phyloP scores from a whole-genome alignment of 2,113 vertebrate genomes.

The Ammodramus savannarum region DNA sequence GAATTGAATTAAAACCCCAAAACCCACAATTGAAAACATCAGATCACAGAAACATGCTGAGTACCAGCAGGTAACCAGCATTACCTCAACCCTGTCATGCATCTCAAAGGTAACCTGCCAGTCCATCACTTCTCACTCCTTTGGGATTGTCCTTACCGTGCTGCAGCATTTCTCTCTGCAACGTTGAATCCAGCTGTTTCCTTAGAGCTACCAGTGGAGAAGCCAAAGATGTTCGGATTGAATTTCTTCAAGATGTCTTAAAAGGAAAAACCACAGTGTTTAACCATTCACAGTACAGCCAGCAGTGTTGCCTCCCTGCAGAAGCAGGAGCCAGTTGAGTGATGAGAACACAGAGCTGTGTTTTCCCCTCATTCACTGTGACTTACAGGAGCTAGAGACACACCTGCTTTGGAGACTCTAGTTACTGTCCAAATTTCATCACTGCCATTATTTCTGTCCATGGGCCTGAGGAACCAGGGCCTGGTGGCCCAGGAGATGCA shows the following conservation, averaged over 20 bases:
- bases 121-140: neutral
- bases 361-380: neutral
- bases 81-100: neutral
- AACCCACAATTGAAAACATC: neutral
- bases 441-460: neutral
- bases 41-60: neutral
- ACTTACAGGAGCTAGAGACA: neutral
- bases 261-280: neutral
- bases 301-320: rapidly evolving
- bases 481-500: neutral
- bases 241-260: constrained; percentile 92
- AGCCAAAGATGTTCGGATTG: constrained; percentile 82
- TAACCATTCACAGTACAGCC: neutral
- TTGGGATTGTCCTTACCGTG: constrained; percentile 70
- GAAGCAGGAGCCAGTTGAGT: rapidly evolving
- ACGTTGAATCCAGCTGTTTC: constrained; percentile 80
- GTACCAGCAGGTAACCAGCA: neutral
- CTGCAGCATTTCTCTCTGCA: constrained; percentile 77
- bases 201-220: constrained; percentile 73
- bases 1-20: neutral
- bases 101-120: neutral
- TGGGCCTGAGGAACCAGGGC: neutral
- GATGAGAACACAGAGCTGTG: rapidly evolving
- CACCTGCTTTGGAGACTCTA: neutral
- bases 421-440: neutral